These are phyloP conservation scores for Micrasema minimum DNA, from an alignment of 1,140 invertebrate genomes.

Conservation along the genomic window DNA sequence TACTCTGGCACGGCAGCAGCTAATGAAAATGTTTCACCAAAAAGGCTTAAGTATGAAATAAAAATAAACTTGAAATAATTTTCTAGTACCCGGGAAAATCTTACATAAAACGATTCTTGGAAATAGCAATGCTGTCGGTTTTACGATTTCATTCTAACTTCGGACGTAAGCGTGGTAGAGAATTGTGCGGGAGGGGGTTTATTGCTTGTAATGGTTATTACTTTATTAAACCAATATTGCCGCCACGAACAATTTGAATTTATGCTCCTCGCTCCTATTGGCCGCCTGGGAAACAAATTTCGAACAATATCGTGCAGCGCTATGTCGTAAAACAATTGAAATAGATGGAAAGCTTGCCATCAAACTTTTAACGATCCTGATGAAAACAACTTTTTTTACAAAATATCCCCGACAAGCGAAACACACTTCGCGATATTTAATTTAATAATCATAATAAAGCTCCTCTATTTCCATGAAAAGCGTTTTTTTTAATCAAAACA, in stretches of 20 bases:
- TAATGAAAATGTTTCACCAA: no score
- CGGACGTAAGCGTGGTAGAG: background rate
- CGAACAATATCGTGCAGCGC: constrained; percentile 51
- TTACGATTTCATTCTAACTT: constrained; percentile 31
- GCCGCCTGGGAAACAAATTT: constrained; percentile 49
- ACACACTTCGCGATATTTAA: background rate
- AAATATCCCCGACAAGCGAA: no score
- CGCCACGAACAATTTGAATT: constrained; percentile 46
- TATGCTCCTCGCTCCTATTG: constrained; percentile 47
- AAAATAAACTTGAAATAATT: no score
- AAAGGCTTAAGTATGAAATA: no score
- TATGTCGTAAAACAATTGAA: constrained; percentile 48
- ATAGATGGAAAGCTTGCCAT: constrained; percentile 51
- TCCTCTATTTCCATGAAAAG: background rate
- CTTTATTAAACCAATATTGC: constrained; percentile 55
- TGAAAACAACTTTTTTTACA: constrained; percentile 6
- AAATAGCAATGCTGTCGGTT: constrained; percentile 40
- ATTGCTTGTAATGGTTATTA: constrained; percentile 53
- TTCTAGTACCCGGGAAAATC: no score
- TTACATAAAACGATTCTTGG: background rate
- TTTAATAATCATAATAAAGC: constrained; percentile 5
- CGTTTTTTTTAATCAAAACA: no score
- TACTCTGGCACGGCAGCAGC: no score
- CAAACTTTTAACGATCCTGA: constrained; percentile 44
- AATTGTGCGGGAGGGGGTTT: constrained; percentile 33